Conservation (phyloP, 2,888 invertebrate species). For the Crepidodera aurea region DNA sequence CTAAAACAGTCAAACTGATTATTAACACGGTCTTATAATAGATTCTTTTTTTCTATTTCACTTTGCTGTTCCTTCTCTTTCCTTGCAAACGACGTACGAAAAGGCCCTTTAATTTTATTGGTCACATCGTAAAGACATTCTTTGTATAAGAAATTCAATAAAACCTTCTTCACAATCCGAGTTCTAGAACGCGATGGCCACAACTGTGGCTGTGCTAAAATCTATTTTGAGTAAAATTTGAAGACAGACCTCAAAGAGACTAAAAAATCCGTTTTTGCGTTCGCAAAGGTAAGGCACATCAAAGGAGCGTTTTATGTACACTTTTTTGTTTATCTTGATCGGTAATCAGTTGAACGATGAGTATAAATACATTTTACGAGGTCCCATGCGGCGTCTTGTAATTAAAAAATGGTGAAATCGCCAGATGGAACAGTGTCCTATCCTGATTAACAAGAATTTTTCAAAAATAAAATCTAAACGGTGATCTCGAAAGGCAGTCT, state of each 20-base stretch:
- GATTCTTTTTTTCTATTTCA: slow-evolving; percentile 1
- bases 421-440: too few species aligned
- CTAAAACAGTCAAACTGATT: neutral
- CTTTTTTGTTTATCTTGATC: too few species aligned
- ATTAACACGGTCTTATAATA: slow-evolving; percentile 1
- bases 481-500: too few species aligned
- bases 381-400: too few species aligned
- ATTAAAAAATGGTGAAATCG: too few species aligned
- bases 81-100: neutral
- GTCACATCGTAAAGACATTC: slow-evolving; percentile 22
- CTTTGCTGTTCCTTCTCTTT: neutral
- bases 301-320: neutral
- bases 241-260: slow-evolving; percentile 10
- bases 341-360: too few species aligned
- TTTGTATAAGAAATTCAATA: slow-evolving; percentile 18
- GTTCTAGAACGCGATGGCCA: slow-evolving; percentile 12
- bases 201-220: slow-evolving; percentile 16
- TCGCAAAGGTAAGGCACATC: neutral
- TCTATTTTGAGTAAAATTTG: slow-evolving; percentile 16
- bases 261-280: neutral
- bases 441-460: too few species aligned
- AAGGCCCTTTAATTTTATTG: slow-evolving; percentile 18
- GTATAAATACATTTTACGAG: too few species aligned
- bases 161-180: slow-evolving; percentile 7
- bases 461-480: too few species aligned